Conservation (phyloP, 1,140 invertebrate genomes). For the Neelides sp. region DNA sequence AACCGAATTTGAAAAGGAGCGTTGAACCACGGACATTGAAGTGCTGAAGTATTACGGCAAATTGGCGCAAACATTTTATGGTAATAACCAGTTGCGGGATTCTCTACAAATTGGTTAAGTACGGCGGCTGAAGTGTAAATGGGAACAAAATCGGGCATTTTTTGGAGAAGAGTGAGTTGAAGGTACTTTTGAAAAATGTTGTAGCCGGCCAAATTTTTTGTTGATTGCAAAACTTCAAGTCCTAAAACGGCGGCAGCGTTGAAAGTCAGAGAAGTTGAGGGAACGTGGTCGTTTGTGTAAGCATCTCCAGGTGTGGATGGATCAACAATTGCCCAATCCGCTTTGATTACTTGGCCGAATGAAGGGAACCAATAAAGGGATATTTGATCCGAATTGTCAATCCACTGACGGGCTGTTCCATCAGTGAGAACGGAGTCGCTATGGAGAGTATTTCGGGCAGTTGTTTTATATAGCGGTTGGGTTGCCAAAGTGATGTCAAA, state of each 20-base stretch:
- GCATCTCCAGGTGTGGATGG: neutral
- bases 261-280: neutral
- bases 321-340: conserved; percentile 12
- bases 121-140: conserved; percentile 7
- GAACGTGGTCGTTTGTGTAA: conserved; percentile 9
- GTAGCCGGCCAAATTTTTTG: neutral
- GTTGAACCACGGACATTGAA: conserved; percentile 8
- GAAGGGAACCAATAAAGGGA: conserved; percentile 5
- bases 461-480: conserved; percentile 15
- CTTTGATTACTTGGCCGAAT: neutral
- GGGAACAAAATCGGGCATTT: conserved; percentile 5
- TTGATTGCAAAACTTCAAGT: neutral
- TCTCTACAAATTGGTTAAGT: neutral
- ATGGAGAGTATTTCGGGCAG: neutral
- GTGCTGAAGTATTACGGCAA: neutral
- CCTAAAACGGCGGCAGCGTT: neutral
- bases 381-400: conserved; percentile 6
- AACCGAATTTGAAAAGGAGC: neutral
- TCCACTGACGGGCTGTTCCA: too few species aligned
- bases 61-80: conserved; percentile 4
- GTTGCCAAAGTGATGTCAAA: conserved; percentile 18
- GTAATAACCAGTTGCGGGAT: conserved; percentile 8
- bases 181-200: neutral
- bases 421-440: conserved; percentile 3
- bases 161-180: neutral